Base-by-base conservation (phyloP, 1,140 invertebrate species). In the Aphis craccivora region DNA sequence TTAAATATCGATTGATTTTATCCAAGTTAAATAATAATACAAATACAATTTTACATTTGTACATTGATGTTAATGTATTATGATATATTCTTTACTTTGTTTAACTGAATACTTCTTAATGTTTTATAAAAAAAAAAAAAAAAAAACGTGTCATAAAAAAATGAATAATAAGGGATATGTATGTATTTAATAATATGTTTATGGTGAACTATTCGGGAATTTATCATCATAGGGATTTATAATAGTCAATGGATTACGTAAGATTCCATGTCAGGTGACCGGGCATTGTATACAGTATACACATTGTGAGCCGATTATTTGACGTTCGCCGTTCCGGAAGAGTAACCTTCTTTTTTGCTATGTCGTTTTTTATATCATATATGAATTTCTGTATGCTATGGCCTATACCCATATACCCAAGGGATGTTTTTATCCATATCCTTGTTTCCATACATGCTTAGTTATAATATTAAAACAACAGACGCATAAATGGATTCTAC, bases 281-380 rank as follows among this genome's bases (percentile, higher is more conserved):
- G 40, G 43, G 37, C n/a, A 90, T 43, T 11, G 48, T 35, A 37
- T 11, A 89, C 40, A 25, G 14, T 37, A 1, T 40, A 53, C 53
- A 76, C 90, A 23, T 25, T 43, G 60, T 60, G 55, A 14, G 55
- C 30, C 90, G 55, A 91, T 91, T 91, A 43, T 67, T 91, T n/a
- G 53, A 91, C 90, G 40, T 45, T n/a, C 90, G 37, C 55, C 30
- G 90, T 91, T 91, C 90, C 90, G 90, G 90, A 91, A 91, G 11
- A 67, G 37, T 91, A 14, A 91, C 25, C 37, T 91, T 45, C 25
- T 67, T 25, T 91, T 67, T 43, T 51, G n/a, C 35, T 14, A 23
- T 4, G 30, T 89, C 48, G 20, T 18, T n/a, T 91, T 91, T 91
- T 91, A 67, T n/a, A 60, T n/a, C 6, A n/a, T 25, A 30, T 43